Evolutionary conservation across 2,797 vertebrate genomes (phyloP), one percentile per base, ranked within the genome.

Genomic region (Florisuga fusca): DNA sequence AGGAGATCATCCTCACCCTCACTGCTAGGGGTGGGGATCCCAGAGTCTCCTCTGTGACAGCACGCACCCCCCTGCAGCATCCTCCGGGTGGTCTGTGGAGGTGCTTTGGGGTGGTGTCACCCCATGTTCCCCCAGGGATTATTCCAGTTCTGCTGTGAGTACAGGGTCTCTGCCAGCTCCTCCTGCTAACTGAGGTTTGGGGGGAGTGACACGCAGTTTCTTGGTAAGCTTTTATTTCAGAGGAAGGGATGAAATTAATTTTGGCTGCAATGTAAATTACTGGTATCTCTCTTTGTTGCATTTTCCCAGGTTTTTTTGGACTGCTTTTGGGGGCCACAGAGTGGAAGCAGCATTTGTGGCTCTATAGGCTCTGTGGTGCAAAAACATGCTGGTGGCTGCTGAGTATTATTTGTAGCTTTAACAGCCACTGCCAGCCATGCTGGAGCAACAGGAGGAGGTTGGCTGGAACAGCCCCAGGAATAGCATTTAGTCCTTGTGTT

Each of bases 81-180:
- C 58, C 31, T 51, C 41, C 5, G 38, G 7, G 1, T 18, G 67
- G 27, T 20, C 38, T 75, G 38, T 16, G 46, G 51, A 80, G 54
- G 4, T 43, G 8, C 17, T 10, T 16, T 21, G 15, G 51, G 29
- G 4, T 1, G 19, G 5, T 17, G 31, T 33, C 48, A 19, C 41
- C 4, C 43, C 0, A 0, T 2, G 2, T 10, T 18, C 5, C 13
- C 27, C 13, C 19, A 1, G 15, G 27, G 36, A 36, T 36, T 36
- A n/a, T n/a, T 27, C n/a, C 6, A 43, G 27, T 8, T 45, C 19
- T 41, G 17, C 26, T 58, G 7, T 26, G 27, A 66, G 55, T 16
- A 17, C 34, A 9, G 15, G 29, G 33, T 41, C 46, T 12, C 43
- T 84, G 16, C 18, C 31, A 55, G 19, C 79, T 53, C 17, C 6